These are phyloP conservation scores for Pelmatolapia mariae DNA, from an alignment of 2,113 vertebrate genomes.

Conservation along the genomic window DNA sequence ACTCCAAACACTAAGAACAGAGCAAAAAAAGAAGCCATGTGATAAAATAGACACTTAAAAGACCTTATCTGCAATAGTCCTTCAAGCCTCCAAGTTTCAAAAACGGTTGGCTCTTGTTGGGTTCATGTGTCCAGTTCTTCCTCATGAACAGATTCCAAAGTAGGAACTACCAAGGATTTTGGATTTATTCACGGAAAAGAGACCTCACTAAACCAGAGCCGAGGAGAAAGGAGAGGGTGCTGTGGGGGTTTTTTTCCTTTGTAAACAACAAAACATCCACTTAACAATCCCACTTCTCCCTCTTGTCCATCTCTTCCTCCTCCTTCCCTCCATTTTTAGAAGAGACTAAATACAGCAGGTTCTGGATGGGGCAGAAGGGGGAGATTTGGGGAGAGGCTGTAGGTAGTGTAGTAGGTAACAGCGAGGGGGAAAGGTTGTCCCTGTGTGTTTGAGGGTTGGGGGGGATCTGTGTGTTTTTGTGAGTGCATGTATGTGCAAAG, in stretches of 20 bases:
- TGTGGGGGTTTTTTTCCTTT: background rate
- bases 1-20: background rate
- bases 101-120: background rate
- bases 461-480: background rate
- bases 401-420: conserved; percentile 60
- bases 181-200: conserved; percentile 18
- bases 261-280: conserved; percentile 59
- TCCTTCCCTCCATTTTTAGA: conserved; percentile 38
- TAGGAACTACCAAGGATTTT: conserved; percentile 19
- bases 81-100: conserved; percentile 1
- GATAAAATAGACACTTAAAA: conserved; percentile 35
- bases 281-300: conserved; percentile 24
- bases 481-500: background rate
- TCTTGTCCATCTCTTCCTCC: background rate
- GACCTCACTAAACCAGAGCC: conserved; percentile 35
- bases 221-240: conserved; percentile 1
- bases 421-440: conserved; percentile 28
- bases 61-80: conserved; percentile 19
- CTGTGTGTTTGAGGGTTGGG: conserved; percentile 3
- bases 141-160: conserved; percentile 21
- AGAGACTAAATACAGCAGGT: conserved; percentile 61
- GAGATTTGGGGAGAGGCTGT: conserved; percentile 21
- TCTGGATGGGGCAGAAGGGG: conserved; percentile 31
- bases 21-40: conserved; percentile 15
- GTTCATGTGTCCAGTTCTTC: conserved; percentile 10